Percentiles rank a stretch among this genome's conserved stretches.
These are phyloP conservation scores for Myoxocephalus aenaeus DNA, from an alignment of 2,797 vertebrate species.

Conservation along the genomic window DNA sequence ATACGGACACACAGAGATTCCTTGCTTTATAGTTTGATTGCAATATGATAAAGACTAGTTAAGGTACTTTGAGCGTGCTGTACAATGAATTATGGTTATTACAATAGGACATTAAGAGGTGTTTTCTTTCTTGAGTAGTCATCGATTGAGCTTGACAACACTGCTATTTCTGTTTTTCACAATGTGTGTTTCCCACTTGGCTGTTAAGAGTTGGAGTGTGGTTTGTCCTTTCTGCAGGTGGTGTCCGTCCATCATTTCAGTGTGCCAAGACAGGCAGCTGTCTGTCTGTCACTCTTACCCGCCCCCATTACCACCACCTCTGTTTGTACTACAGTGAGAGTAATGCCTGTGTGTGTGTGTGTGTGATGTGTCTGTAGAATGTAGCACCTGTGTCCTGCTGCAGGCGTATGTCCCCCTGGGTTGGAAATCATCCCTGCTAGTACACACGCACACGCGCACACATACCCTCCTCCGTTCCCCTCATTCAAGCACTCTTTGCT, in stretches of 20 bases:
- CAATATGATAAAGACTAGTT: neutral
- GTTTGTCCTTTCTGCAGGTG: constrained; percentile 48
- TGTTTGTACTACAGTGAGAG: constrained; percentile 38
- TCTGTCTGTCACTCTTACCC: constrained; percentile 10
- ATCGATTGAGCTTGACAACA: neutral
- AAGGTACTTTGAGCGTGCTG: neutral
- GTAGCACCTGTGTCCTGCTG: constrained; percentile 60
- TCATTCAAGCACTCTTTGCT: constrained; percentile 54
- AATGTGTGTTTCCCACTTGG: constrained; percentile 12
- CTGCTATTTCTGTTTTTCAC: constrained; percentile 14
- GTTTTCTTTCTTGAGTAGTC: neutral
- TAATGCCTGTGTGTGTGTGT: constrained; percentile 36
- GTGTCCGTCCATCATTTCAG: constrained; percentile 36
- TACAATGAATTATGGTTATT: neutral
- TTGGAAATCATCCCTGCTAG: constrained; percentile 48
- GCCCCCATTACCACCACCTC: neutral
- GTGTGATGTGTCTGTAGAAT: constrained; percentile 47
- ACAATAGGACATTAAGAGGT: neutral
- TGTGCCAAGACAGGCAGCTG: constrained; percentile 37
- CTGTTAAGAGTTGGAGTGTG: constrained; percentile 8
- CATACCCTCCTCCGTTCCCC: constrained; percentile 18
- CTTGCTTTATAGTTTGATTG: neutral
- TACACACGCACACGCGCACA: constrained; percentile 19
- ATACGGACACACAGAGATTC: neutral
- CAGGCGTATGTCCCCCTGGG: constrained; percentile 38